Conservation (phyloP, 2,888 invertebrate species). For the Pammene aurita region DNA sequence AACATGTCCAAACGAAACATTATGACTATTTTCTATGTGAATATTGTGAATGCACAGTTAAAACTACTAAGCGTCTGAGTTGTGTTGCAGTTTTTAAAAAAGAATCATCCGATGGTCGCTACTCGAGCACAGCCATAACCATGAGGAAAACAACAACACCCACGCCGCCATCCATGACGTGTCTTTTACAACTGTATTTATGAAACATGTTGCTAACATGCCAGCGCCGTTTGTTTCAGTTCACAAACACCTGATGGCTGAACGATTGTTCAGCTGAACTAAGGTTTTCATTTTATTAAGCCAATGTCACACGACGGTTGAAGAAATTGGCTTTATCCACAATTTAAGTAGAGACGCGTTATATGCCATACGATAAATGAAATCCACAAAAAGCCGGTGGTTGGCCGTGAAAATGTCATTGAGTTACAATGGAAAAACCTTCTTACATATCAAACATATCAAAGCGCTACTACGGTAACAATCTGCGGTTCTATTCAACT, state of each 20-base stretch:
- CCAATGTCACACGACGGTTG: constrained; percentile 20
- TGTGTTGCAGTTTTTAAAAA: constrained; percentile 25
- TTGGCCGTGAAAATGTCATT: constrained; percentile 4
- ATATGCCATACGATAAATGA: too few species aligned
- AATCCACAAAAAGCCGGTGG: too few species aligned
- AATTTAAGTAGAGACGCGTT: too few species aligned
- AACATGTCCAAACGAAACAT: not conserved
- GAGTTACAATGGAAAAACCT: constrained; percentile 8
- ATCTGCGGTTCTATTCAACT: not conserved
- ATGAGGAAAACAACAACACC: constrained; percentile 52
- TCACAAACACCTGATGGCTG: constrained; percentile 27
- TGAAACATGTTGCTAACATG: constrained; percentile 36
- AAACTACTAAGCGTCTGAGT: not conserved
- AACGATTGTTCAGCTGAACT: constrained; percentile 20
- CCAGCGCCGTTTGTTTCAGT: constrained; percentile 22
- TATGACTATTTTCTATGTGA: not conserved
- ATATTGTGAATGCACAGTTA: not conserved
- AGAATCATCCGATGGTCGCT: constrained; percentile 29
- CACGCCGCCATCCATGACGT: constrained; percentile 46
- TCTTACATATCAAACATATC: not conserved
- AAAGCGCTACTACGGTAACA: not conserved
- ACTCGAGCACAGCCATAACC: constrained; percentile 43
- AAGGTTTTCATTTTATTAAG: constrained; percentile 19
- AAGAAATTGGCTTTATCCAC: constrained; percentile 1
- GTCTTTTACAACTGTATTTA: constrained; percentile 43